phyloP scores from a whole-genome alignment of 2,888 invertebrate genomes.

The Opisthograptis luteolata region DNA sequence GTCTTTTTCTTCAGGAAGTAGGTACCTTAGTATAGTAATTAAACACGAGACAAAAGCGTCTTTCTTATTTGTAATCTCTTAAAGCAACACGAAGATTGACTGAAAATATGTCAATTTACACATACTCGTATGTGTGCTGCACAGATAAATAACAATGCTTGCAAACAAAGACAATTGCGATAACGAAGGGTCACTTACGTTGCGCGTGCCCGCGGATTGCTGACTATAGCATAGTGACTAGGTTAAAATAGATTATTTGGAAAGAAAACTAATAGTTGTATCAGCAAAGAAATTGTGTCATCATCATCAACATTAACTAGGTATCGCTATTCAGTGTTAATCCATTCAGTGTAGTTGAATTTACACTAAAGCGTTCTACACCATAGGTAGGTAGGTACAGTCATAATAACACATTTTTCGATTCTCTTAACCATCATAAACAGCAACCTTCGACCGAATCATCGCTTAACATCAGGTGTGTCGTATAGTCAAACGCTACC shows the following conservation, averaged over 20 bases:
- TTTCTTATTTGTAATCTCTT: not conserved
- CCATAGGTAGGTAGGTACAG: too few relatives aligned
- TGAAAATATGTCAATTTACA: not conserved
- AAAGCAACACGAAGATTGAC: not conserved
- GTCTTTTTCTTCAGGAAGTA: constrained; percentile 37
- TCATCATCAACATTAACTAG: not conserved
- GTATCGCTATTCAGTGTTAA: not conserved
- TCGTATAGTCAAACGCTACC: too few relatives aligned
- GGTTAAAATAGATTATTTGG: constrained; percentile 7
- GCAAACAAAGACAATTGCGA: constrained; percentile 18
- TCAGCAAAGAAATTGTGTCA: constrained; percentile 12
- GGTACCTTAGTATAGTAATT: constrained; percentile 16
- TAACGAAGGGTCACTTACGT: constrained; percentile 5
- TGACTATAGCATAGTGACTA: too few relatives aligned
- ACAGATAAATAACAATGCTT: constrained; percentile 2
- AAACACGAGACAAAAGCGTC: constrained; percentile 25
- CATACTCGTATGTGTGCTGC: too few relatives aligned
- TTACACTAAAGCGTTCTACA: too few relatives aligned
- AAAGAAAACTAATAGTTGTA: constrained; percentile 3
- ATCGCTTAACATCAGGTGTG: too few relatives aligned
- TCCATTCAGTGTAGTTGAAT: too few relatives aligned
- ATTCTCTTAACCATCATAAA: too few relatives aligned
- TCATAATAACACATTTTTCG: too few relatives aligned
- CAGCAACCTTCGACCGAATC: too few relatives aligned
- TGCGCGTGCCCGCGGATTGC: constrained; percentile 10